phyloP scores from a whole-genome alignment of 2,797 vertebrate species.

The Eurystomus glaucurus region DNA sequence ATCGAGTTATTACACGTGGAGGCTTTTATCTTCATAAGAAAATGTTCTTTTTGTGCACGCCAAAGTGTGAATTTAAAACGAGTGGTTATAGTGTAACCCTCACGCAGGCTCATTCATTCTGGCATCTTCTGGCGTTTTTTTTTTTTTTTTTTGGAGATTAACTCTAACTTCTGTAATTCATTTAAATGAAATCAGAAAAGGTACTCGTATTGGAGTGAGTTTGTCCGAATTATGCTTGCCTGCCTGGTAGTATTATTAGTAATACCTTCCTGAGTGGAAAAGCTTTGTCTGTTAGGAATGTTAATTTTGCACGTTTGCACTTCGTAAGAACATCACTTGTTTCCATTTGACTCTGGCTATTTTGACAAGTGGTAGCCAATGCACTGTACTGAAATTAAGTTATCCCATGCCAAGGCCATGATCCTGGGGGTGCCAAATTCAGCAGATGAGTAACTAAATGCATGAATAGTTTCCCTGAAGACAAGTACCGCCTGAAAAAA shows the following conservation, averaged over 20 bases:
- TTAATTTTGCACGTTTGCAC: conserved; percentile 10
- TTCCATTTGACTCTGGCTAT: conserved; percentile 23
- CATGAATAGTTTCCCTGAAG: background rate
- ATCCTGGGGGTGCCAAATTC: background rate
- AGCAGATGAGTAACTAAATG: background rate
- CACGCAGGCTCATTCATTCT: background rate
- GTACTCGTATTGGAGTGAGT: background rate
- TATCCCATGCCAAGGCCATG: background rate
- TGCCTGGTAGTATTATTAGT: background rate
- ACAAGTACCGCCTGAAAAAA: background rate
- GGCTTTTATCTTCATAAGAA: conserved; percentile 72
- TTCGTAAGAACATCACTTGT: background rate
- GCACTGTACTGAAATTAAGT: background rate
- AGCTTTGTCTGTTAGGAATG: conserved; percentile 6
- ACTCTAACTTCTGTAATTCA: background rate
- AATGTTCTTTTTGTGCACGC: conserved; percentile 61
- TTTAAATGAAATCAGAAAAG: background rate
- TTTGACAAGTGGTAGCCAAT: conserved; percentile 6
- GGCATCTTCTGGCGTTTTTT: background rate
- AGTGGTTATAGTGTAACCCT: conserved; percentile 29
- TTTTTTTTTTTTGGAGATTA: background rate
- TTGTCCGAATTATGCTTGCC: background rate
- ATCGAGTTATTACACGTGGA: conserved; percentile 74
- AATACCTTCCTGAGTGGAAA: background rate
- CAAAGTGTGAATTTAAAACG: conserved; percentile 57